A percentile compares a stretch with the other conserved stretches of the same genome.
Conservation (phyloP, 2,113 vertebrate species). For the Illadopsis cleaveri region DNA sequence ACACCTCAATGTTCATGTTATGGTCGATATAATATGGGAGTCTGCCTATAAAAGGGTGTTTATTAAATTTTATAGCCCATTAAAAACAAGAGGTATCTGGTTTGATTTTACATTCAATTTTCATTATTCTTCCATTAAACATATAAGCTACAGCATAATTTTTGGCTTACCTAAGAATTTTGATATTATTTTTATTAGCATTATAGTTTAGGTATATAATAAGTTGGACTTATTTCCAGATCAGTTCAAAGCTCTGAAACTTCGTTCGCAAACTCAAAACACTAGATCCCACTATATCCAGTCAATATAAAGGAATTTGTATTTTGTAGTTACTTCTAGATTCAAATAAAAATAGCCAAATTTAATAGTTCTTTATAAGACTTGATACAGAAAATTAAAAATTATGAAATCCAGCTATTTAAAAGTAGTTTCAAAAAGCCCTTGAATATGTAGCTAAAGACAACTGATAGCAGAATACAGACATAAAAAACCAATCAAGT, state of each 20-base stretch:
- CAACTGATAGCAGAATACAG: background rate
- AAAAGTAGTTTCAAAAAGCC: background rate
- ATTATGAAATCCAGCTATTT: background rate
- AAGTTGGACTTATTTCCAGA: background rate
- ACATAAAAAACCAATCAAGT: rapidly evolving
- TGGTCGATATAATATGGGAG: background rate
- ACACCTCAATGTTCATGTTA: background rate
- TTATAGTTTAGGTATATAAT: background rate
- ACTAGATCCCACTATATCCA: background rate
- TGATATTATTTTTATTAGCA: background rate
- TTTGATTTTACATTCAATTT: background rate
- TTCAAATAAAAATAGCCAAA: background rate
- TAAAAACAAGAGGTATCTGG: background rate
- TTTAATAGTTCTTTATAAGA: background rate
- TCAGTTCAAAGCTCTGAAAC: background rate
- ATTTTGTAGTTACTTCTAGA: background rate
- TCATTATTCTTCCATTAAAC: background rate
- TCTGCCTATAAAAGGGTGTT: background rate
- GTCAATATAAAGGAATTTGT: background rate
- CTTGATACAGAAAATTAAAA: background rate
- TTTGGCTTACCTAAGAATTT: background rate
- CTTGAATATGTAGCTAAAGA: background rate
- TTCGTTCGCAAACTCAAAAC: background rate
- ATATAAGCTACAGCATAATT: background rate
- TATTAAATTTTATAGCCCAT: background rate